Base-by-base conservation (phyloP, 2,888 invertebrate species). In the Clusia tigrina region DNA sequence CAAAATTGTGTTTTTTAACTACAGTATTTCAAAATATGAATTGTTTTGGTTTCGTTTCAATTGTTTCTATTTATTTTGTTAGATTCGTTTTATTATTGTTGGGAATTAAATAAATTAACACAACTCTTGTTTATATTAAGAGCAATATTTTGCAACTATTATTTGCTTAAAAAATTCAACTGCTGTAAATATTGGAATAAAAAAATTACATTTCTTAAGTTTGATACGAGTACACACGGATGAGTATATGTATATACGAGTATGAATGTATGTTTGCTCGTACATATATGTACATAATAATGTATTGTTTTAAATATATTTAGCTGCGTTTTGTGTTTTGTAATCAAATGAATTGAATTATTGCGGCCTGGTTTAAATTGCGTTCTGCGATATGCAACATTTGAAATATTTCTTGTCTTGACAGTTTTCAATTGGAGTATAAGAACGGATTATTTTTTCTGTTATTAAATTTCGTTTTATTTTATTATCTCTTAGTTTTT, bases 1-100 rank as follows among this genome's bases (percentile, higher is more conserved):
- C 62, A 67, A 69, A 65, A 64, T 62, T 67, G 65, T 62, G 67
- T 67, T 66, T 65, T 63, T 61, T 57, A 68, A 67, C 67, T 69
- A 69, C 69, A 60, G 65, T 66, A 65, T 64, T 68, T 58, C 66
- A 68, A 66, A 65, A 65, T 32, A 51, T 51, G 20, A 26, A 48
- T 32, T 5, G 12, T 32, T 32, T 32, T 32, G 32, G 55, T 26
- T 37, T 20, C 2, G 1, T 37, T 51, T 55, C 18, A 20, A 10
- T 37, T 22, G 3, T 15, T 55, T 37, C 9, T 57, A 25, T 51
- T 32, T 38, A 3, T 53, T 58, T 12, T 26, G 18, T 51, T n/a
- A 42, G n/a, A 26, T 58, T 58, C 32, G 37, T 24, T 53, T 48
- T 60, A 48, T 25, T 48, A 15, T 37, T 37, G 42, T 46, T 2